Percentiles rank a stretch among this genome's conserved stretches.
These are phyloP conservation scores for Ypsolopha sequella DNA, from an alignment of 2,888 invertebrate genomes.

Conservation along the genomic window DNA sequence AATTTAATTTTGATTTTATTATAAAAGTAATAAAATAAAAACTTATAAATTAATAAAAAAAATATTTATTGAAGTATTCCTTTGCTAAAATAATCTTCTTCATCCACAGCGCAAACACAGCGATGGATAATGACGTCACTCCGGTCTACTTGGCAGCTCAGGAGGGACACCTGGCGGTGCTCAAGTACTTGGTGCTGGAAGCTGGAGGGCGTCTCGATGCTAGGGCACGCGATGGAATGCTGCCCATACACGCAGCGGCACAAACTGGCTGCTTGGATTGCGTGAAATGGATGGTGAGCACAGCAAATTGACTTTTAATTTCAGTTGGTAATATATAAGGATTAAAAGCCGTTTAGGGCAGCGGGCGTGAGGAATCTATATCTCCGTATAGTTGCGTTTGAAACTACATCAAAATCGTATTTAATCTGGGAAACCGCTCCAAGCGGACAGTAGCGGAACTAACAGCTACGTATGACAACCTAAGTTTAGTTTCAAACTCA, in stretches of 20 bases:
- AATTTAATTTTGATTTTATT: too few relatives aligned
- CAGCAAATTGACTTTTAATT: neutral
- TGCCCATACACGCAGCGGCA: conserved; percentile 90
- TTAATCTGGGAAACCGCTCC: too few relatives aligned
- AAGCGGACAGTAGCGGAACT: too few relatives aligned
- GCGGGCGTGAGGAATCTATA: too few relatives aligned
- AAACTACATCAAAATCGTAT: too few relatives aligned
- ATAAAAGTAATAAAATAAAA: too few relatives aligned
- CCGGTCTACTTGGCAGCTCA: conserved; percentile 91
- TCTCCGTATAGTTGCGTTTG: too few relatives aligned
- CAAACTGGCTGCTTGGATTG: conserved; percentile 91
- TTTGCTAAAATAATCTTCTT: neutral
- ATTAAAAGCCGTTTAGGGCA: too few relatives aligned
- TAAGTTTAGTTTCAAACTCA: too few relatives aligned
- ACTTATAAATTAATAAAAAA: too few relatives aligned
- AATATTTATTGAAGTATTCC: too few relatives aligned
- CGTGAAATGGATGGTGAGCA: conserved; percentile 89
- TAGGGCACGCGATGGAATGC: conserved; percentile 90
- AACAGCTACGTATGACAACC: too few relatives aligned
- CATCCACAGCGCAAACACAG: conserved; percentile 82
- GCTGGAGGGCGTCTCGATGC: conserved; percentile 87
- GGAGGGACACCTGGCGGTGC: conserved; percentile 88
- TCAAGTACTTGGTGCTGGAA: conserved; percentile 86
- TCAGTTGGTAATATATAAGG: neutral
- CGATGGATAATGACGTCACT: conserved; percentile 93